Base-by-base conservation (phyloP, 2,797 vertebrate genomes). In the Peromyscus attwateri region DNA sequence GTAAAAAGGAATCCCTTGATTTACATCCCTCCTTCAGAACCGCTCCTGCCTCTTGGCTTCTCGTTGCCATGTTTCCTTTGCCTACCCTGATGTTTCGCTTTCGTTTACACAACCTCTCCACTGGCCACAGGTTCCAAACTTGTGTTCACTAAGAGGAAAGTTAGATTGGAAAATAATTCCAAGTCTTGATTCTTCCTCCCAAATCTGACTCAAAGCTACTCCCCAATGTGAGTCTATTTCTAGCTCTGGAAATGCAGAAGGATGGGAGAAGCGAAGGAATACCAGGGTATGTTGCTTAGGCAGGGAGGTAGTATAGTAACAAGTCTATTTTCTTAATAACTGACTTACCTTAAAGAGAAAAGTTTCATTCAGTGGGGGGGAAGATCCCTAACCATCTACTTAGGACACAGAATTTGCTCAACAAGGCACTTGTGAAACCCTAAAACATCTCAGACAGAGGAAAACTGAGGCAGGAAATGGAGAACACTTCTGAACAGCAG, bases 1-100 rank as follows among this genome's bases (percentile, higher is more conserved):
- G 19, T 43, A 27, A 46, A 73, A 80, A 70, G 75, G 60, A 71
- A 83, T 46, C 64, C 64, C 97, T 98, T 99, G 99, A 99, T 99
- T 99, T 99, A 99, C 98, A 99, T 98, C 98, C 98, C 98, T 98
- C 98, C 98, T 99, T 99, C 99, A 98, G 97, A 99, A 87, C 60
- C 94, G 96, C 84, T 97, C 90, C 94, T 98, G 99, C 99, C 99
- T 98, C 98, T 99, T 98, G 99, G 98, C 98, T 98, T 96, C 98
- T 99, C 98, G 98, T 98, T 99, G 98, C 99, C 98, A 96, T 98
- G 99, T 98, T 99, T 97, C 98, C 82, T 98, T 98, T 97, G 92
- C 68, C 82, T 96, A 55, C 66, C 43, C 92, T 76, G 92, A 91
- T 76, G 68, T 40, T 91, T 95, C 73, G 0, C 70, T 66, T 89